Percentiles rank a stretch among this genome's conserved stretches.
These are phyloP conservation scores for Gallinago jamesoni DNA, from an alignment of 2,113 vertebrate species.

Conservation along the genomic window DNA sequence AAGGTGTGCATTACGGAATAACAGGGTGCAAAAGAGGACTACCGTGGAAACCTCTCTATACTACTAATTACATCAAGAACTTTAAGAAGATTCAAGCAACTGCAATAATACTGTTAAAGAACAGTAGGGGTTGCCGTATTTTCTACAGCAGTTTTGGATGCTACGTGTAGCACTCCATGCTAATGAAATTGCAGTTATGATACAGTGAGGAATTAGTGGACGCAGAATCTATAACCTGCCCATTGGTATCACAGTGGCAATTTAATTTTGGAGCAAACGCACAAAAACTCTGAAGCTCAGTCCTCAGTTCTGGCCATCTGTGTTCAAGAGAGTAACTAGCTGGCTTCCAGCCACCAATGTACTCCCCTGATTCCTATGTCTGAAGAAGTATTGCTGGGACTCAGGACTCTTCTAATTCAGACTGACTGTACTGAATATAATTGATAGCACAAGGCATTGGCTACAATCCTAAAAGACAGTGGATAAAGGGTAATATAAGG, in stretches of 20 bases:
- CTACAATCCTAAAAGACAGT: not conserved
- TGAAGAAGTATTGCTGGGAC: not conserved
- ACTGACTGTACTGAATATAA: not conserved
- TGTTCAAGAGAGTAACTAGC: not conserved
- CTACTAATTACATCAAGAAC: not conserved
- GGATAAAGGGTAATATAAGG: not conserved
- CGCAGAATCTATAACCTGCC: not conserved
- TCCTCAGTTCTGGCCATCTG: not conserved
- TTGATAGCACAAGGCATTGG: not conserved
- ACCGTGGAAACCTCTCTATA: not conserved
- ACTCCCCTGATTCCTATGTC: not conserved
- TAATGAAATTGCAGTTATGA: not conserved
- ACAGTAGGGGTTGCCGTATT: not conserved
- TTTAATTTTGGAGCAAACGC: not conserved
- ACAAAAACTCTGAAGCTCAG: not conserved
- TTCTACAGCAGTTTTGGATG: not conserved
- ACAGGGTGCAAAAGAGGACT: not conserved
- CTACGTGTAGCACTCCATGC: not conserved
- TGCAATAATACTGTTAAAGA: not conserved
- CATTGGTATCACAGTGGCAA: not conserved
- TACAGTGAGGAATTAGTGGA: not conserved
- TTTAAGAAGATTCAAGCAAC: not conserved
- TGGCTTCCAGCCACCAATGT: not conserved
- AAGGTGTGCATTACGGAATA: not conserved
- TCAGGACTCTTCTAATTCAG: not conserved